Conservation (phyloP, 2,113 vertebrate species). For the Labeo catla region DNA sequence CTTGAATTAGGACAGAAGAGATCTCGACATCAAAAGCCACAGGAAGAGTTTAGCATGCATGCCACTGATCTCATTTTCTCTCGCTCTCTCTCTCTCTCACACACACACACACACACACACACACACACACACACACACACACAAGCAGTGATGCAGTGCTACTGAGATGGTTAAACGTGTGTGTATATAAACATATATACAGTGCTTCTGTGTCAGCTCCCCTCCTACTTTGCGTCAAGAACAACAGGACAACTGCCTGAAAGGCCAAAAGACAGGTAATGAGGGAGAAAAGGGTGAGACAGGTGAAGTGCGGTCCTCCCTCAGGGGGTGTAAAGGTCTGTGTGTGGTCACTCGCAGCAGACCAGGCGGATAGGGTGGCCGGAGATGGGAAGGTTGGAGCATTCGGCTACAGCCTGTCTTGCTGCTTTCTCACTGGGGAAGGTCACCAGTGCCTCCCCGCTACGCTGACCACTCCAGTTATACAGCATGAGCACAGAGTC, state of each 20-base stretch:
- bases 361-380: slow-evolving; percentile 79
- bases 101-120: slow-evolving; percentile 1
- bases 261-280: not conserved
- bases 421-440: slow-evolving; percentile 86
- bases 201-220: slow-evolving; percentile 41
- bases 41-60: slow-evolving; percentile 22
- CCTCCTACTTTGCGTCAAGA: slow-evolving; percentile 26
- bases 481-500: slow-evolving; percentile 87
- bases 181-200: slow-evolving; percentile 49
- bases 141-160: slow-evolving; percentile 11
- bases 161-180: slow-evolving; percentile 15
- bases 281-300: slow-evolving; percentile 56
- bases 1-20: slow-evolving; percentile 17
- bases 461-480: slow-evolving; percentile 88
- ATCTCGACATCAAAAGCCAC: slow-evolving; percentile 14
- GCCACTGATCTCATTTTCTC: not conserved
- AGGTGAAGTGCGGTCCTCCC: slow-evolving; percentile 46
- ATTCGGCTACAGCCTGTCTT: slow-evolving; percentile 82
- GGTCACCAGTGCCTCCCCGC: slow-evolving; percentile 88
- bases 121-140: not conserved
- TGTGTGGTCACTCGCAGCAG: slow-evolving; percentile 76
- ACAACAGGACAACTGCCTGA: slow-evolving; percentile 14
- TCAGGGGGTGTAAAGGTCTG: slow-evolving; percentile 27
- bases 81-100: not conserved
- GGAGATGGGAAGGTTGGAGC: slow-evolving; percentile 78